Evolutionary conservation across 2,888 invertebrate genomes (phyloP).

Genomic region (Lymantria monacha): DNA sequence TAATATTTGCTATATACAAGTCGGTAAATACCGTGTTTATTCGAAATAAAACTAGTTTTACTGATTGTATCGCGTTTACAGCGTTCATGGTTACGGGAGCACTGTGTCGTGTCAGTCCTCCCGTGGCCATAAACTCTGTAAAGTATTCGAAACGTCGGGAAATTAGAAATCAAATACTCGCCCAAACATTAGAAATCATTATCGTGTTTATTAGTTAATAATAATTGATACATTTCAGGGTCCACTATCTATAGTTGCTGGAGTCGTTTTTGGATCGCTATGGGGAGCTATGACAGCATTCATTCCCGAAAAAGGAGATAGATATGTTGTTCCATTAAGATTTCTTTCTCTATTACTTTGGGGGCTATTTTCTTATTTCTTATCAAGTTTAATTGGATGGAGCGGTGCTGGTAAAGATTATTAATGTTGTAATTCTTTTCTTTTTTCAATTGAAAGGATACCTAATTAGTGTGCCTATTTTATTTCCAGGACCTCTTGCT

Average conservation of each 20-base stretch:
- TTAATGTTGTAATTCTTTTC: background rate
- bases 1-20: too few species aligned
- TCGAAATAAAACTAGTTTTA: too few species aligned
- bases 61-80: too few species aligned
- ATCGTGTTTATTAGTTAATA: too few species aligned
- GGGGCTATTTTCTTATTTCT: constrained; percentile 89
- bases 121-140: too few species aligned
- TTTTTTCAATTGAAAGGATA: too few species aligned
- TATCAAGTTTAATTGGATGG: constrained; percentile 86
- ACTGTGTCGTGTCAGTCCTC: too few species aligned
- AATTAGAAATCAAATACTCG: too few species aligned
- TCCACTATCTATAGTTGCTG: constrained; percentile 86
- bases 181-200: too few species aligned
- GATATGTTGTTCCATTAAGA: constrained; percentile 85
- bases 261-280: constrained; percentile 86
- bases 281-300: constrained; percentile 88
- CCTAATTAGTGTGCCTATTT: background rate
- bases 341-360: constrained; percentile 87
- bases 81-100: too few species aligned
- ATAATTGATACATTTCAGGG: constrained; percentile 57
- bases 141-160: too few species aligned
- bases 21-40: too few species aligned
- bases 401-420: constrained; percentile 76
- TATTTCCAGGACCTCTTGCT: constrained; percentile 84
- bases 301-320: constrained; percentile 87